phyloP scores from a whole-genome alignment of 2,113 vertebrate species.

The Pterophyllum scalare region DNA sequence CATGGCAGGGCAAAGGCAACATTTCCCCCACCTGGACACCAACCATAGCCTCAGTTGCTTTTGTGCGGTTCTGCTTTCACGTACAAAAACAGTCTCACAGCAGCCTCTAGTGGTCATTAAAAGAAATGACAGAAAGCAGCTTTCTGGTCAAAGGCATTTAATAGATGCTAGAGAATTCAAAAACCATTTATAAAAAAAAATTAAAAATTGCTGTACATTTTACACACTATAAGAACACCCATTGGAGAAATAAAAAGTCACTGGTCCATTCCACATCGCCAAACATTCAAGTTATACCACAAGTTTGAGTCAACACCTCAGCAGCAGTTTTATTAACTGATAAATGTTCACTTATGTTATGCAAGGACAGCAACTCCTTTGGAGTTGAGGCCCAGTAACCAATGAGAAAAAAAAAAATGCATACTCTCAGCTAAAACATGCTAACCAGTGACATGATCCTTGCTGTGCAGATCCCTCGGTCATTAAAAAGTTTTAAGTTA shows the following conservation, averaged over 20 bases:
- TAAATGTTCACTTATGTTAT: not conserved
- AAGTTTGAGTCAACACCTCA: not conserved
- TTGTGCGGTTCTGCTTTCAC: not conserved
- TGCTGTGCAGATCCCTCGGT: not conserved
- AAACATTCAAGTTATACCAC: not conserved
- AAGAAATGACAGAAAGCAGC: not conserved
- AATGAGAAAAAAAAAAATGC: not conserved
- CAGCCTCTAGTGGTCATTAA: slow-evolving; percentile 20
- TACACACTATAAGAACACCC: slow-evolving; percentile 14
- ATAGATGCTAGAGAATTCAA: slow-evolving; percentile 5
- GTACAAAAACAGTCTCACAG: not conserved
- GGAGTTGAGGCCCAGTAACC: not conserved
- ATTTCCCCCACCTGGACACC: not conserved
- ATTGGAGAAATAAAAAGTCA: not conserved
- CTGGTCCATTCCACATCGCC: not conserved
- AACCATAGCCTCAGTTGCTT: not conserved
- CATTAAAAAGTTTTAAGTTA: slow-evolving; percentile 53
- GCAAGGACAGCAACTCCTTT: not conserved
- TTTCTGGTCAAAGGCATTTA: slow-evolving; percentile 52
- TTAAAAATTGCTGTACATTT: slow-evolving; percentile 51
- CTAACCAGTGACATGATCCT: not conserved
- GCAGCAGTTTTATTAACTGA: not conserved
- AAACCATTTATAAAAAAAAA: not conserved
- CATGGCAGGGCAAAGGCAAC: not conserved
- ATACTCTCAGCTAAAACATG: not conserved